These are phyloP conservation scores for Solenopsis fugax DNA, from an alignment of 1,140 invertebrate genomes.

Conservation along the genomic window DNA sequence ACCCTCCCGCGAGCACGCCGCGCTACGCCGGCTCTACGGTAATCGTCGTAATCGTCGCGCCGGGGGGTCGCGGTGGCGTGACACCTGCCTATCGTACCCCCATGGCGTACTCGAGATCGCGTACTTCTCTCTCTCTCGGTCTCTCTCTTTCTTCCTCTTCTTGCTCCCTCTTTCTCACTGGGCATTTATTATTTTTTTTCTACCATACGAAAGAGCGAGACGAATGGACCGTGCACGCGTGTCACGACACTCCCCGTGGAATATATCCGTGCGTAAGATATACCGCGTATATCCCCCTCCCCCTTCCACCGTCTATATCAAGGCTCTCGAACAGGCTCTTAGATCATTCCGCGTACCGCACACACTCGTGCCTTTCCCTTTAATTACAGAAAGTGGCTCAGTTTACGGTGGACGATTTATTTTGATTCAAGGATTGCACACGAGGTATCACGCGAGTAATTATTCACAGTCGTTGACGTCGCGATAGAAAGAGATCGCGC, in stretches of 20 bases:
- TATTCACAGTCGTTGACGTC: constrained; percentile 24
- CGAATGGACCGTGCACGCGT: constrained; percentile 42
- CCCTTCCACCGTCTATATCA: not conserved
- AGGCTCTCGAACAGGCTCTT: constrained; percentile 18
- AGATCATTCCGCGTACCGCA: constrained; percentile 46
- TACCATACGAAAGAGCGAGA: constrained; percentile 4
- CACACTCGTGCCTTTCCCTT: constrained; percentile 30
- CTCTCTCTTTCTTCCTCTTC: not conserved
- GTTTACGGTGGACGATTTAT: constrained; percentile 57
- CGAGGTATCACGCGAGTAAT: constrained; percentile 43
- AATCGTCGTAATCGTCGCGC: constrained; percentile 76
- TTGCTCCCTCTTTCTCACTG: not conserved
- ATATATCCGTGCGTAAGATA: constrained; percentile 13
- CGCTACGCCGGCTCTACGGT: constrained; percentile 45
- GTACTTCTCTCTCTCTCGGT: not conserved
- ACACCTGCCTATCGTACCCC: constrained; percentile 74
- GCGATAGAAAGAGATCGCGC: not conserved
- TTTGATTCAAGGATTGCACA: constrained; percentile 46
- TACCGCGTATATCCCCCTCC: not conserved
- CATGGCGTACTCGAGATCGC: constrained; percentile 15
- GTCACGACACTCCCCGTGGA: constrained; percentile 38
- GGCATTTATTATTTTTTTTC: constrained; percentile 39
- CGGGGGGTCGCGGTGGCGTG: constrained; percentile 73
- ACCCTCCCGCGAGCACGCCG: constrained; percentile 50
- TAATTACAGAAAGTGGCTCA: constrained; percentile 61